phyloP scores from a whole-genome alignment of 2,797 vertebrate genomes.

The Harpagifer antarcticus region DNA sequence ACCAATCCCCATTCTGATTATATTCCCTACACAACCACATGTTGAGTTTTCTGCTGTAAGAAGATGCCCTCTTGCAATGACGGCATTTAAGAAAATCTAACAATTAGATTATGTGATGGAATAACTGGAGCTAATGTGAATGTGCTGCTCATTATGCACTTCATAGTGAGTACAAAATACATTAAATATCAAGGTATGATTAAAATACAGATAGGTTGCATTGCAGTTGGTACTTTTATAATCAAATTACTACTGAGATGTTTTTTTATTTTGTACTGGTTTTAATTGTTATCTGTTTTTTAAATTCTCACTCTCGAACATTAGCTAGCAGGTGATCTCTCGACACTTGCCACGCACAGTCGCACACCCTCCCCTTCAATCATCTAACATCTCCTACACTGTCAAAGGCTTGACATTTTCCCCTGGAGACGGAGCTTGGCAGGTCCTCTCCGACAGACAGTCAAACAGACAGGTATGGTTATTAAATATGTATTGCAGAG shows the following conservation, averaged over 20 bases:
- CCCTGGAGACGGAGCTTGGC: slow-evolving; percentile 48
- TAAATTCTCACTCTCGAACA: slow-evolving; percentile 18
- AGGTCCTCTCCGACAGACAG: slow-evolving; percentile 53
- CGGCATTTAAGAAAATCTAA: neutral
- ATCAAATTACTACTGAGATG: neutral
- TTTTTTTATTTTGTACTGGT: neutral
- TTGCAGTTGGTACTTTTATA: neutral
- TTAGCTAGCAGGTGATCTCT: slow-evolving; percentile 20
- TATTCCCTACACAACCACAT: neutral
- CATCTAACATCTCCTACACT: slow-evolving; percentile 30
- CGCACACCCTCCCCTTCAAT: slow-evolving; percentile 24
- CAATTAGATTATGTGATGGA: neutral
- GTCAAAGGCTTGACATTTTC: slow-evolving; percentile 65
- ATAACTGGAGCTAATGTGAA: neutral
- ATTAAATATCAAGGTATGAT: neutral
- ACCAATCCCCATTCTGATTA: slow-evolving; percentile 1
- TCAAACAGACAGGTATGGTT: slow-evolving; percentile 64
- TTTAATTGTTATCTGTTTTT: neutral
- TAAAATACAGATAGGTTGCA: neutral
- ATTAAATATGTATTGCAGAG: slow-evolving; percentile 81
- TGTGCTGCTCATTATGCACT: slow-evolving; percentile 5
- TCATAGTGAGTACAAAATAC: neutral
- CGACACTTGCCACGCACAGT: slow-evolving; percentile 1
- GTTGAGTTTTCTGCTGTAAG: neutral
- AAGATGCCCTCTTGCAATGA: neutral